Conservation (phyloP, 2,113 vertebrate species). For the Brachirus orientalis region DNA sequence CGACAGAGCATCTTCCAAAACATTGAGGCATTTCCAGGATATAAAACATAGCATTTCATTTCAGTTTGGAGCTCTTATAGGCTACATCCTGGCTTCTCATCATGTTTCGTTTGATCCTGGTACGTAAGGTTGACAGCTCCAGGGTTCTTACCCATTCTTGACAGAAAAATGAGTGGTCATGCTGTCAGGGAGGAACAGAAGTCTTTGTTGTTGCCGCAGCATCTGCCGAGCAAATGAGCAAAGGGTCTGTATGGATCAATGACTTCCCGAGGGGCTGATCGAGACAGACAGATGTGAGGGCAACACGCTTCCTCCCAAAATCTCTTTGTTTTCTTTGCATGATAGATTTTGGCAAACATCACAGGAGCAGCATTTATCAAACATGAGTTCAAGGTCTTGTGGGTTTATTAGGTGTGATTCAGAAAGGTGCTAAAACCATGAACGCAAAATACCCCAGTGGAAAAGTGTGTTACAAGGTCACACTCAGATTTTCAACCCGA, state of each 20-base stretch:
- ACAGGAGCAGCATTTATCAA: slow-evolving; percentile 14
- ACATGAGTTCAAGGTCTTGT: slow-evolving; percentile 8
- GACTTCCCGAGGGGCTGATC: slow-evolving; percentile 48
- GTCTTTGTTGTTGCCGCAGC: slow-evolving; percentile 52
- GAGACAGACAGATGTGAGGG: slow-evolving; percentile 47
- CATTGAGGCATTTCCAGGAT: slow-evolving; percentile 34
- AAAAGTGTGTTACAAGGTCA: too few relatives aligned
- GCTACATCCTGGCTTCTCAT: slow-evolving; percentile 33
- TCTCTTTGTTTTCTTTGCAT: slow-evolving; percentile 35
- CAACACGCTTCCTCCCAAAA: slow-evolving; percentile 6
- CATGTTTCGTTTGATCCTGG: slow-evolving; percentile 54
- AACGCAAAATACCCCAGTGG: too few relatives aligned
- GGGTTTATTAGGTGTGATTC: slow-evolving; percentile 13
- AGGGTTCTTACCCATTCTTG: slow-evolving; percentile 42
- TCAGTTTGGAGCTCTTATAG: slow-evolving; percentile 1
- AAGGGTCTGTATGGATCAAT: slow-evolving; percentile 68
- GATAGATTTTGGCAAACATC: slow-evolving; percentile 41
- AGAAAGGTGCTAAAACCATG: slow-evolving; percentile 7
- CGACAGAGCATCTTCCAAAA: slow-evolving; percentile 33
- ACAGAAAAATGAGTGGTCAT: slow-evolving; percentile 53
- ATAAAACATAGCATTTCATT: slow-evolving; percentile 11
- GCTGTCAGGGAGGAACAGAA: slow-evolving; percentile 55
- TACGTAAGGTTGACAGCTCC: slow-evolving; percentile 48
- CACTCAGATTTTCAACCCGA: too few relatives aligned
- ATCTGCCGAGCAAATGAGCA: slow-evolving; percentile 54